Evolutionary conservation across 2,113 vertebrate genomes (phyloP).

Genomic region (Halichoeres trimaculatus): DNA sequence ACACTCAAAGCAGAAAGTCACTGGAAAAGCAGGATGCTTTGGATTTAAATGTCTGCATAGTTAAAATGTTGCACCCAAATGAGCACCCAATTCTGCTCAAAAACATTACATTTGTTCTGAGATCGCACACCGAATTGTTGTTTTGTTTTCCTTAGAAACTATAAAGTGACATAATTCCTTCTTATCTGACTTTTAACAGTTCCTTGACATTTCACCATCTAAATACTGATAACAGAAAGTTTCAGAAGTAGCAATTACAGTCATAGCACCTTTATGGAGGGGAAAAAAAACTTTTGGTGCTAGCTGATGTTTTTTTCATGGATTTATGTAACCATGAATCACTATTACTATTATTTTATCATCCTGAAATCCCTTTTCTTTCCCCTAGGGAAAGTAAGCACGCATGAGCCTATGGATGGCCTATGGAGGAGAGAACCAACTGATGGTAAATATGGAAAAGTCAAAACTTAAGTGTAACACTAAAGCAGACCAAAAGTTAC

Average conservation of each 20-base stretch:
- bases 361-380: conserved; percentile 3
- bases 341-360: not conserved
- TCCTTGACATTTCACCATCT: not conserved
- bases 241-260: not conserved
- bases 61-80: not conserved
- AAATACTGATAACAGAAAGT: not conserved
- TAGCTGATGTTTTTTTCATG: not conserved
- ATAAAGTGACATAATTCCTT: not conserved
- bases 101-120: too few relatives aligned
- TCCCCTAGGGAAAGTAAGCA: not conserved
- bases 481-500: too few relatives aligned
- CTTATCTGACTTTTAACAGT: not conserved
- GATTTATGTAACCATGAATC: not conserved
- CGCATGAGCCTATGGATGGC: conserved; percentile 41
- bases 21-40: not conserved
- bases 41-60: not conserved
- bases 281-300: not conserved
- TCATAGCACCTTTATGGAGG: not conserved
- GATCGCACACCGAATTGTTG: too few relatives aligned
- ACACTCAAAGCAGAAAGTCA: not conserved
- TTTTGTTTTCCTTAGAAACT: not conserved
- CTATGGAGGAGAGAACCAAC: conserved; percentile 1
- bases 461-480: too few relatives aligned
- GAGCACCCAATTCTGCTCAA: accelerated
- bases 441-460: conserved; percentile 12